Evolutionary conservation across 2,797 vertebrate species (phyloP), one percentile per base, ranked within the genome.

Genomic region (Microhierax caerulescens): DNA sequence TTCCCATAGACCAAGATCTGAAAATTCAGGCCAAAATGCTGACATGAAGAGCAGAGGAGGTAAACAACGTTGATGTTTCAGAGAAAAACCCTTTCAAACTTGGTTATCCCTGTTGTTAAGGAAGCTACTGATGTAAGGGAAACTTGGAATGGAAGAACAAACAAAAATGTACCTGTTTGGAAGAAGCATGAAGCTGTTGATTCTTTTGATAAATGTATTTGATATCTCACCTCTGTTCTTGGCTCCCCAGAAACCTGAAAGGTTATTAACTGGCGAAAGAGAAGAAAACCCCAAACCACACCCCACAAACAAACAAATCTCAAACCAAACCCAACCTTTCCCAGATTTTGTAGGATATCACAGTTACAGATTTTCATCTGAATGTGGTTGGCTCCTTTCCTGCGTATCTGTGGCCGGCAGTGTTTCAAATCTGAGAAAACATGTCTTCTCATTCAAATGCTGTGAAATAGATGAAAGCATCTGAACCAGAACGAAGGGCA

Each of bases 71-170:
- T 87, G 75, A 83, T 60, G 93, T 80, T 93, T 91, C 60, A 68
- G 78, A 94, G 50, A 28, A 96, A 92, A 95, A 70, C 37, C 53
- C 53, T 94, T 89, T 96, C 92, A 95, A 88, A 67, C 74, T 88
- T 20, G 6, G 80, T 93, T 95, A 86, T 90, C 22, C 39, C 39
- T 79, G 13, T 80, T 91, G 53, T 95, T 92, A 89, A 83, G 78
- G 75, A 89, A 89, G 48, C 18, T 75, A 93, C 41, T 80, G 67
- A 80, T 87, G 45, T 85, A 89, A 87, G 37, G 25, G 45, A 93
- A 95, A 80, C 45, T 90, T 75, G 41, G 63, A 87, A 91, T 25
- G 27, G 47, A 87, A 94, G 39, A 65, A 82, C 36, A 91, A 85
- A 78, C 30, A 34, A 83, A 90, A 92, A 28, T 10, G 6, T 39